Evolutionary conservation across 2,113 vertebrate species (phyloP).

Genomic region (Salvator merianae): DNA sequence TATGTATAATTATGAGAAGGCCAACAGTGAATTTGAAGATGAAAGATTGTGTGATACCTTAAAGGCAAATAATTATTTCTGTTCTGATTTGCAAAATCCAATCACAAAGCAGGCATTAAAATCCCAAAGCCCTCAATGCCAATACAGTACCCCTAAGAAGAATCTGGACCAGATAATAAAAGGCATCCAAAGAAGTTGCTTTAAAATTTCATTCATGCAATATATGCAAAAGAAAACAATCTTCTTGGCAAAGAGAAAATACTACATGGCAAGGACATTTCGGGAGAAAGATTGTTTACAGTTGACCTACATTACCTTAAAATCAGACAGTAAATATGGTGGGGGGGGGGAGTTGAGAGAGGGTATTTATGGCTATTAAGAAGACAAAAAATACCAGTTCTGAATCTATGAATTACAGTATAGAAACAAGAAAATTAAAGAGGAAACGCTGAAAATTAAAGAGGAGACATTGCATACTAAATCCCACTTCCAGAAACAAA

Average conservation of each 20-base stretch:
- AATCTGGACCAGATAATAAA: constrained; percentile 22
- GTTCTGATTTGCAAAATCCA: constrained; percentile 37
- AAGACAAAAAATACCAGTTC: background rate
- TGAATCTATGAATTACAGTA: no score
- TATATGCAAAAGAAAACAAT: background rate
- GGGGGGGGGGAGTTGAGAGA: no score
- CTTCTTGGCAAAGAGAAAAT: background rate
- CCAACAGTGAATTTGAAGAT: constrained; percentile 15
- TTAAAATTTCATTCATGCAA: background rate
- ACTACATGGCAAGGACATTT: background rate
- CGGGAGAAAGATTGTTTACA: background rate
- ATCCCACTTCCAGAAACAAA: no score
- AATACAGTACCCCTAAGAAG: constrained; percentile 13
- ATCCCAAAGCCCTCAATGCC: constrained; percentile 34
- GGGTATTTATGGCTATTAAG: constrained; percentile 2
- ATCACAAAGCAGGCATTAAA: constrained; percentile 40
- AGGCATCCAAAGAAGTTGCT: constrained; percentile 5
- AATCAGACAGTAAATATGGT: no score
- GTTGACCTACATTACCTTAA: no score
- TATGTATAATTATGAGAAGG: background rate
- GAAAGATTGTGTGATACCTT: constrained; percentile 37
- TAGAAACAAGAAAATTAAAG: no score
- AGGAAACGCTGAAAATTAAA: no score
- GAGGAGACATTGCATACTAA: no score
- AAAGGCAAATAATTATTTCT: background rate